These are phyloP conservation scores for Cynodonichthys magdalenae DNA, from an alignment of 2,797 vertebrate genomes.

Conservation along the genomic window DNA sequence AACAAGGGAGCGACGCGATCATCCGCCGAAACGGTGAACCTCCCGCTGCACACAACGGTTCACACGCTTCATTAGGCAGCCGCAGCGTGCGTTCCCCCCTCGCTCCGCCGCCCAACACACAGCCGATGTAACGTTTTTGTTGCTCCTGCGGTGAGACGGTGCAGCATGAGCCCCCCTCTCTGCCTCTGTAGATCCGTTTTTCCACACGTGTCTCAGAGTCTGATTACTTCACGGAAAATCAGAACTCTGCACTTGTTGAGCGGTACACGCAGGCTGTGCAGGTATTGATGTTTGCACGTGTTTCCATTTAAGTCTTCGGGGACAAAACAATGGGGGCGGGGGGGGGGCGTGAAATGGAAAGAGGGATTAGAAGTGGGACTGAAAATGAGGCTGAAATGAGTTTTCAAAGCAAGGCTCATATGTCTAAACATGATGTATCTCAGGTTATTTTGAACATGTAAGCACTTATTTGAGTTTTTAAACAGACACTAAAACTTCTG, in stretches of 20 bases:
- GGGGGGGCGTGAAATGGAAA: neutral
- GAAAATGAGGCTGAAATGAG: slow-evolving; percentile 1
- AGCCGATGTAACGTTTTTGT: slow-evolving; percentile 30
- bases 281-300: slow-evolving; percentile 31
- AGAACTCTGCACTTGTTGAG: slow-evolving; percentile 12
- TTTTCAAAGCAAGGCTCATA: neutral
- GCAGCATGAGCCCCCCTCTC: slow-evolving; percentile 19
- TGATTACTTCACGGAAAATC: slow-evolving; percentile 42
- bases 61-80: slow-evolving; percentile 37
- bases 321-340: neutral
- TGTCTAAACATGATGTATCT: slow-evolving; percentile 5
- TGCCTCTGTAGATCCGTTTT: slow-evolving; percentile 26
- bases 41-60: slow-evolving; percentile 25
- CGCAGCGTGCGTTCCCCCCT: neutral
- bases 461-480: neutral
- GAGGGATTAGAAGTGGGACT: neutral
- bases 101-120: slow-evolving; percentile 5
- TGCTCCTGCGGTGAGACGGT: slow-evolving; percentile 4
- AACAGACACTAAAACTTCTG: no score
- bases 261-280: slow-evolving; percentile 28
- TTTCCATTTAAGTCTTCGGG: slow-evolving; percentile 21
- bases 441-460: neutral
- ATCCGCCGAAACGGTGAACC: slow-evolving; percentile 12
- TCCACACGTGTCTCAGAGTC: slow-evolving; percentile 19
- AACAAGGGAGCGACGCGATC: slow-evolving; percentile 39